Percentiles rank a stretch among this genome's conserved stretches.
Evolutionary conservation across 2,113 vertebrate species (phyloP).

Genomic region (Stegostoma tigrinum): DNA sequence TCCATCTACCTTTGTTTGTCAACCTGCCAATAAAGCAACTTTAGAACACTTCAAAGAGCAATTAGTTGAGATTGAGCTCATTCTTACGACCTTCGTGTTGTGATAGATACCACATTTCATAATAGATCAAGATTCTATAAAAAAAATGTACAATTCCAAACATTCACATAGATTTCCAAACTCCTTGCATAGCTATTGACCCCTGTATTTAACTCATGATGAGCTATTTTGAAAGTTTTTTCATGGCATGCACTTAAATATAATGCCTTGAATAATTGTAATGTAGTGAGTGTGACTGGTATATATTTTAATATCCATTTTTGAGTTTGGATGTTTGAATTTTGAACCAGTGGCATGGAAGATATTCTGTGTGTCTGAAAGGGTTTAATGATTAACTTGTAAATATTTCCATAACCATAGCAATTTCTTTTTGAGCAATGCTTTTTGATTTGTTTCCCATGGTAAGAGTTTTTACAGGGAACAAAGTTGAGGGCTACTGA

Average conservation of each 20-base stretch:
- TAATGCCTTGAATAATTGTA: background rate
- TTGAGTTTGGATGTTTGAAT: too few species aligned
- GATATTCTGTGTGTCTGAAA: too few species aligned
- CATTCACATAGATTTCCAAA: background rate
- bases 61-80: background rate
- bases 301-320: too few species aligned
- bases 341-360: too few species aligned
- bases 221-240: background rate
- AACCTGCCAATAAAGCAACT: background rate
- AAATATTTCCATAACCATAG: too few species aligned
- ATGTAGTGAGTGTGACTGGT: too few species aligned
- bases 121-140: background rate
- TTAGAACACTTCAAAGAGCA: background rate
- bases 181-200: background rate
- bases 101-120: too few species aligned
- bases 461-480: too few species aligned
- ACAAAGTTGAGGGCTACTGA: too few species aligned
- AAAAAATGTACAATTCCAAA: background rate
- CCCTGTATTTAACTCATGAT: background rate
- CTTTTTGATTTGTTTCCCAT: too few species aligned
- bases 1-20: background rate
- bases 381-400: too few species aligned
- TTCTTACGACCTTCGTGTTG: background rate
- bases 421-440: too few species aligned
- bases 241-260: background rate